Conservation (phyloP, 1,140 invertebrate species). For the Galleria mellonella region DNA sequence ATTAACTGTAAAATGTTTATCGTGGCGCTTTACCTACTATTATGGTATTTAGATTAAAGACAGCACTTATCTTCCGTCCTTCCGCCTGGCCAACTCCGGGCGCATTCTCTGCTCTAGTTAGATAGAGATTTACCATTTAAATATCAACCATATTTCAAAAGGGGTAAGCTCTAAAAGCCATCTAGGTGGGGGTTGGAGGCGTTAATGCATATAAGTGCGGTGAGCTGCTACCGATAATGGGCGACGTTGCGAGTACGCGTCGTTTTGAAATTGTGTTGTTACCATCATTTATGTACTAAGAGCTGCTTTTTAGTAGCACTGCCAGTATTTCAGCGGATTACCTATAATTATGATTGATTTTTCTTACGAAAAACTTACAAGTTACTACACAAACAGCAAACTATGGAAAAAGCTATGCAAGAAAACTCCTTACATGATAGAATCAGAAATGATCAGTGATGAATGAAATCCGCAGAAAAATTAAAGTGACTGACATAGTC, state of each 20-base stretch:
- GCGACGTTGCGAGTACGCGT: slow-evolving; percentile 35
- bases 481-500: too few relatives aligned
- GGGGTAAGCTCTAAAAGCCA: slow-evolving; percentile 20
- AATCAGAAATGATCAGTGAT: too few relatives aligned
- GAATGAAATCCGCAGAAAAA: too few relatives aligned
- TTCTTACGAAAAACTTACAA: too few relatives aligned
- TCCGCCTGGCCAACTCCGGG: slow-evolving; percentile 46
- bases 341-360: too few relatives aligned
- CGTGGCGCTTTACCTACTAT: slow-evolving; percentile 20
- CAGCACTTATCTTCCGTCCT: slow-evolving; percentile 49
- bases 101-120: slow-evolving; percentile 21
- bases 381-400: too few relatives aligned
- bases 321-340: too few relatives aligned
- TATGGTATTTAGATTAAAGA: slow-evolving; percentile 62
- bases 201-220: slow-evolving; percentile 59
- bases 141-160: slow-evolving; percentile 32
- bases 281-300: too few relatives aligned
- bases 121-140: slow-evolving; percentile 21
- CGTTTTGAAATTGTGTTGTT: slow-evolving; percentile 36
- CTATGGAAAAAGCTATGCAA: too few relatives aligned
- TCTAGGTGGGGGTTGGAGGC: slow-evolving; percentile 10
- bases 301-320: too few relatives aligned
- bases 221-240: slow-evolving; percentile 49
- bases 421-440: too few relatives aligned
- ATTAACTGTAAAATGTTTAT: too few relatives aligned